These are phyloP conservation scores for Psophia crepitans DNA, from an alignment of 2,113 vertebrate genomes.

Conservation along the genomic window DNA sequence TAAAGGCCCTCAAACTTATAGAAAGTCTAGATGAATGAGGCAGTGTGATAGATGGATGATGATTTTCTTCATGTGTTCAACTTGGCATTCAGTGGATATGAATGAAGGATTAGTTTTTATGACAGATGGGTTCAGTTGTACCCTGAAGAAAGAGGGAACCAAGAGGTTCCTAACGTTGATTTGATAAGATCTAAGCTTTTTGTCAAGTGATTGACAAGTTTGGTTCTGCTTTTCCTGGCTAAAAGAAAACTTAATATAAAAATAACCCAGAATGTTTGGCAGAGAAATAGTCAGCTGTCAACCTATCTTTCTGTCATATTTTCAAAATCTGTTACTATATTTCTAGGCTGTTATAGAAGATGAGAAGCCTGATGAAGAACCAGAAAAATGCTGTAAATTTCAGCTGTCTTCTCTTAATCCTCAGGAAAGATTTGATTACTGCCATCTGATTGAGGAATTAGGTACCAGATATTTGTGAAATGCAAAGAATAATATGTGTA, in stretches of 20 bases:
- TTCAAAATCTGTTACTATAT: slow-evolving; percentile 28
- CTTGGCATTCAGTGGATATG: background rate
- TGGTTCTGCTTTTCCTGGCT: slow-evolving; percentile 10
- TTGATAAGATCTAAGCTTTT: background rate
- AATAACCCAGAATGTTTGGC: background rate
- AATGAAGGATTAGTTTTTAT: background rate
- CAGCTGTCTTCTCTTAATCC: slow-evolving; percentile 95
- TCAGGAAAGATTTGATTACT: slow-evolving; percentile 95
- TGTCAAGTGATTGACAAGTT: background rate
- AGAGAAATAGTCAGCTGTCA: background rate
- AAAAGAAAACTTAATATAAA: background rate
- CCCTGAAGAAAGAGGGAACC: background rate
- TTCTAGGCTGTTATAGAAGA: slow-evolving; percentile 65
- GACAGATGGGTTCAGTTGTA: background rate
- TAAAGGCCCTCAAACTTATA: background rate
- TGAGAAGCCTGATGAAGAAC: slow-evolving; percentile 49
- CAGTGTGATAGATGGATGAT: background rate
- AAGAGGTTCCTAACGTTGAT: background rate
- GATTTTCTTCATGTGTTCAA: background rate
- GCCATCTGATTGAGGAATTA: slow-evolving; percentile 93
- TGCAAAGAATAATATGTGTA: background rate
- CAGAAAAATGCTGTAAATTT: slow-evolving; percentile 79
- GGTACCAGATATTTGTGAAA: slow-evolving; percentile 75
- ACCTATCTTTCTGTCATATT: background rate
- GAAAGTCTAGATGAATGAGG: background rate